Evolutionary conservation across 2,113 vertebrate genomes (phyloP), one percentile per base, ranked within the genome.

Genomic region (Junco hyemalis): DNA sequence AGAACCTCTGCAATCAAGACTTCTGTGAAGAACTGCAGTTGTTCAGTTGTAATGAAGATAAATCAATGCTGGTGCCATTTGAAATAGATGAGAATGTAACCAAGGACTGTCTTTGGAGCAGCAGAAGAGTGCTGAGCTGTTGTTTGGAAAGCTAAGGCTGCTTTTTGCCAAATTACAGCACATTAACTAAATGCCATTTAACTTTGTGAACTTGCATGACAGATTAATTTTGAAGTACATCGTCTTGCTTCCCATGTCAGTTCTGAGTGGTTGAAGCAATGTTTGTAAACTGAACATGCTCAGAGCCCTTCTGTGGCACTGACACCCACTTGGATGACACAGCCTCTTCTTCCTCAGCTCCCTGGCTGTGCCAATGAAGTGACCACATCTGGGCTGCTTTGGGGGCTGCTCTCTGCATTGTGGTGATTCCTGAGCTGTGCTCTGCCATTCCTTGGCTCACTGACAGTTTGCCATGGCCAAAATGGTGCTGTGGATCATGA

Each of bases 31-130:
- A 92, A 5, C 35, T 60, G 71, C 26, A 36, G 16, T 42, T 48
- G 19, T 81, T 76, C 5, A 54, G 25, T 54, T 88, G 28, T 76
- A n/a, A 50, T 59, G 59, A 79, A 66, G 59, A 42, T 69, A 76
- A 73, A 70, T 29, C 20, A 36, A 3, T 38, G 38, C 10, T 66
- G 63, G 29, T 81, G 65, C 24, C 61, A 2, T 66, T 91, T 70
- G 78, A 80, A 90, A 70, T 86, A 71, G 35, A 20, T 86, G 56
- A 70, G 45, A 66, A 65, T 54, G 22, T 89, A 65, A 53, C 35
- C 60, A 50, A 82, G n/a, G 11, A n/a, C 70, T 7, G 5, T 80
- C 50, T 91, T 33, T 63, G 70, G 77, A 80, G 23, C 21, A 73
- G n/a, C 14, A 59, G 72, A 61, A 18, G 19, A 47, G 28, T 3